Evolutionary conservation across 2,888 invertebrate genomes (phyloP), one percentile per base, ranked within the genome.

Genomic region (Diachrysia chrysitis): DNA sequence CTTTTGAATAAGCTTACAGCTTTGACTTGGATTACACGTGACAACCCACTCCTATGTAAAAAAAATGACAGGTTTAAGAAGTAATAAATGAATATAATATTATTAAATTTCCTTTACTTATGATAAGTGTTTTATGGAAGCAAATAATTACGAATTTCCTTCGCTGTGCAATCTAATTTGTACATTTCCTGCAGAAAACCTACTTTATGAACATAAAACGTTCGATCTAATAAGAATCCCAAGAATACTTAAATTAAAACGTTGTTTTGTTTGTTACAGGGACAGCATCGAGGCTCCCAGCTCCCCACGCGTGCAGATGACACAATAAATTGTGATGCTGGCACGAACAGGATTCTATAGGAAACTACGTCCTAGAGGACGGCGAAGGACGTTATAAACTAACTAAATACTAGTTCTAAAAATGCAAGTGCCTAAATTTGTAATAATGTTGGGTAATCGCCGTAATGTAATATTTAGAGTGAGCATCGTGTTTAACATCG

Each of bases 381-480:
- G 95, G 85, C 93, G 95, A 92, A 92, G 94, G 94, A 94, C 94
- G 93, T 93, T 93, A 63, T 91, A 92, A 19, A 86, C 84, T 66
- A 80, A 84, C 72, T 67, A 32, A 83, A 75, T 68, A 77, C 78
- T 90, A 90, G 88, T 90, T 90, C 76, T 80, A 73, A 89, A 90
- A 91, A 88, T 90, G 89, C 86, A 92, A 93, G 95, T 94, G 93
- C 93, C 93, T 94, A 90, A 88, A 85, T 77, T 84, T 84, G 78
- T 83, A 86, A 92, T 83, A 82, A 95, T 95, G 94, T 85, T 94
- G 91, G 91, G 89, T 76, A 94, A 93, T 82, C 92, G 93, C 74
- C 96, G 97, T 80, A 97, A 97, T 92, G 96, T 97, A 95, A 95
- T 97, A 92, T 96, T 97, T 89, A 96, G 97, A 83, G 96, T 97